Evolutionary conservation across 2,888 invertebrate genomes (phyloP).

Genomic region (Phalangium opilio): DNA sequence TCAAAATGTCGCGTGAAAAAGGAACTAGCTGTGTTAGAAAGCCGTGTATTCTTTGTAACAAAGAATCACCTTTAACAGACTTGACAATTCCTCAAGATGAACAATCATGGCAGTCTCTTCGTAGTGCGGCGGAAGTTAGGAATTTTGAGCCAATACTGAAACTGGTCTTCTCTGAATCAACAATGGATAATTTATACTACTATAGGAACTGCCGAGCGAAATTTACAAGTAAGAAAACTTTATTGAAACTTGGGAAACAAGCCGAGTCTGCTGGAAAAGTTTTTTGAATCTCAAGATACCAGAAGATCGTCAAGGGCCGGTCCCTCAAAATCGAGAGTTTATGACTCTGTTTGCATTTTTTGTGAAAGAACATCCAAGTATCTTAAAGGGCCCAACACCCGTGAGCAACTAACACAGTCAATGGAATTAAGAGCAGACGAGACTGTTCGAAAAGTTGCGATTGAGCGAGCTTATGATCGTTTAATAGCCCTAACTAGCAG

Average conservation of each 20-base stretch:
- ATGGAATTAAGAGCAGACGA: neutral
- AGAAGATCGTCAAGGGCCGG: neutral
- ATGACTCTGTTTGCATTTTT: neutral
- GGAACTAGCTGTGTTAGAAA: too few relatives aligned
- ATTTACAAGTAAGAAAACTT: neutral
- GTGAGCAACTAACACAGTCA: neutral
- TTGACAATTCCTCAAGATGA: too few relatives aligned
- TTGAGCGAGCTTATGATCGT: neutral
- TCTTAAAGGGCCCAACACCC: neutral
- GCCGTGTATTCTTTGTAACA: too few relatives aligned
- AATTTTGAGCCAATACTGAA: neutral
- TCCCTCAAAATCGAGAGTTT: neutral
- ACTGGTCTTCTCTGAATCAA: neutral
- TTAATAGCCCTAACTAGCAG: neutral
- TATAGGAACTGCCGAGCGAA: neutral
- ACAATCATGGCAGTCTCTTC: neutral
- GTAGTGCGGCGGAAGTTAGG: neutral
- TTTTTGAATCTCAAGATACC: neutral
- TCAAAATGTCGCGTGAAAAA: too few relatives aligned
- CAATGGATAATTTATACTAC: too few relatives aligned
- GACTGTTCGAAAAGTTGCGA: neutral
- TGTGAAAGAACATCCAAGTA: neutral
- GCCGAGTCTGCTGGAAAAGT: neutral
- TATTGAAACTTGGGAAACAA: neutral
- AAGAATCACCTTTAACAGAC: too few relatives aligned